phyloP scores from a whole-genome alignment of 2,888 invertebrate species.

The Microdon myrmicae region DNA sequence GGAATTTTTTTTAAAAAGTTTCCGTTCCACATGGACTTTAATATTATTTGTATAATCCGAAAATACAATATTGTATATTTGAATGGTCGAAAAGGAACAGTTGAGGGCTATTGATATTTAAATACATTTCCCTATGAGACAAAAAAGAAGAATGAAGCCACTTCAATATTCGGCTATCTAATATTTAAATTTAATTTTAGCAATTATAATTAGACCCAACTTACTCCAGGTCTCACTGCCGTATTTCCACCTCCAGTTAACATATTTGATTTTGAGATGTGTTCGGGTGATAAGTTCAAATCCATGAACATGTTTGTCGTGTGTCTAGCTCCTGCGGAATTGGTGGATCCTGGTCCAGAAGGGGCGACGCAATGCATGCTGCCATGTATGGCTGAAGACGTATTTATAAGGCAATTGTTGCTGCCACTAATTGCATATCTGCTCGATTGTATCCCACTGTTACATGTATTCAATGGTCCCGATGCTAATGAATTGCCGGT shows the following conservation, averaged over 20 bases:
- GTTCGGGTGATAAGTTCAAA: conserved; percentile 53
- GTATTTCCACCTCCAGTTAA: conserved; percentile 25
- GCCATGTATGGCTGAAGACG: conserved; percentile 28
- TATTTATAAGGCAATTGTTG: conserved; percentile 39
- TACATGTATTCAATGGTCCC: conserved; percentile 27
- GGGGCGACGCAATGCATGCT: conserved; percentile 19
- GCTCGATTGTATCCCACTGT: conserved; percentile 33
- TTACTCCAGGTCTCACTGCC: conserved; percentile 30
- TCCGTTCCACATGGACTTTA: too few relatives aligned
- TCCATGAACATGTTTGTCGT: conserved; percentile 52
- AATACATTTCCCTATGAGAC: too few relatives aligned
- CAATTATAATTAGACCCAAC: too few relatives aligned
- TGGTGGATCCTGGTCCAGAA: not conserved
- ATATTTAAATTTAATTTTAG: too few relatives aligned
- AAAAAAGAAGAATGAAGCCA: too few relatives aligned
- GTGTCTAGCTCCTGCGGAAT: conserved; percentile 13
- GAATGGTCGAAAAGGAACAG: too few relatives aligned
- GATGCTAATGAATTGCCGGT: conserved; percentile 20
- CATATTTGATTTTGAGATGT: conserved; percentile 41
- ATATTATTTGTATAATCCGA: too few relatives aligned
- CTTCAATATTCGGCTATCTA: too few relatives aligned
- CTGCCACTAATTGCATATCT: conserved; percentile 34
- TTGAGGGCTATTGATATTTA: too few relatives aligned
- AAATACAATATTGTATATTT: too few relatives aligned
- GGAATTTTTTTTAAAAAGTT: too few relatives aligned